Evolutionary conservation across 2,888 invertebrate species (phyloP), one percentile per base, ranked within the genome.

Genomic region (Chymomyza fuscimana): DNA sequence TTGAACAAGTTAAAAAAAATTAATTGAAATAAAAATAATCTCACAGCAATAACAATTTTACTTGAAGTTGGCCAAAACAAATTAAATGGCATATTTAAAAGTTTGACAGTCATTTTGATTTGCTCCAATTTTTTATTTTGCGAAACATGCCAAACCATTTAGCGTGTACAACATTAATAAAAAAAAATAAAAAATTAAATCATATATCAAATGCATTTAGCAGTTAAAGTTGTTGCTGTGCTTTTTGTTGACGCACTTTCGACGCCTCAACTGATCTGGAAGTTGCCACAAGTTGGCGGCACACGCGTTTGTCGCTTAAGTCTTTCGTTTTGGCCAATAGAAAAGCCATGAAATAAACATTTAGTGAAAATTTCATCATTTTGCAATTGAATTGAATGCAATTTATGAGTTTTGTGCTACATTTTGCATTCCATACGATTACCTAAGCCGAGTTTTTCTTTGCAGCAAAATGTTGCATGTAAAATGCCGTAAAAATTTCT

Each of bases 241-340:
- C 69, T 66, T 66, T 63, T 58, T 54, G 64, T 75, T 63, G 69
- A 82, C 78, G 89, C 89, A 85, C 80, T 85, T 87, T 77, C 75
- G 58, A 32, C 32, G 32, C 32, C 76, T 76, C 58, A 16, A 58
- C 15, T 25, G 59, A 12, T 19, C 15, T 32, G 32, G 15, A 54
- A 63, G 16, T 54, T 52, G 32, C 51, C 25, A 25, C 63, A 54
- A 51, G n/a, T 54, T 54, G 54, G 16, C 22, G 54, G 67, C 76
- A 66, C 63, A 65, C 69, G 69, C 22, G 67, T 63, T 77, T 69
- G 78, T 71, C 69, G 69, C 69, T 74, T 69, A n/a, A 78, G 75
- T 78, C 78, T 74, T 78, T 77, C 70, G 71, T 64, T 67, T 50
- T 19, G 16, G 9, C 10, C 25, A 36, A 62, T 19, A 32, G 46